Conservation (phyloP, 2,113 vertebrate species). For the Elgaria multicarinata region DNA sequence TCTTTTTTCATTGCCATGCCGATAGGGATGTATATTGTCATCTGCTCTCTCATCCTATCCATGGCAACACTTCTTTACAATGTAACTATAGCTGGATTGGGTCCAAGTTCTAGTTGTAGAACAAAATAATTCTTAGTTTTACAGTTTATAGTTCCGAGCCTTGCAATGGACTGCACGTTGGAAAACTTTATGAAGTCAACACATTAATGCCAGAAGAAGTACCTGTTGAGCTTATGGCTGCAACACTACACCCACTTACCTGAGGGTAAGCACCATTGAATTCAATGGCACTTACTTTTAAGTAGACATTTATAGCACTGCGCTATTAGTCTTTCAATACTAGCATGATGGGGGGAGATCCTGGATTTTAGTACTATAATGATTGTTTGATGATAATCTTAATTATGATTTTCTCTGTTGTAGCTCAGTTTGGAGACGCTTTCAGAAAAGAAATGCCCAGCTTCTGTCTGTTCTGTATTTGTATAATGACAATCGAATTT, state of each 20-base stretch:
- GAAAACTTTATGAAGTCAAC: neutral
- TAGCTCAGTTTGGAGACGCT: slow-evolving; percentile 74
- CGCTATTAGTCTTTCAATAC: slow-evolving; percentile 3
- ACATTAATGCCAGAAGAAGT: neutral
- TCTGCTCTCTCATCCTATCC: neutral
- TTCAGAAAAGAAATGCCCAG: slow-evolving; percentile 68
- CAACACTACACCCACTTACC: neutral
- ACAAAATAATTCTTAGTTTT: slow-evolving; percentile 23
- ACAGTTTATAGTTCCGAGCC: neutral
- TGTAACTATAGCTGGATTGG: slow-evolving; percentile 11
- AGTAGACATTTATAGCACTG: neutral
- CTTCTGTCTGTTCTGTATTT: slow-evolving; percentile 55
- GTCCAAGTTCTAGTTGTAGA: neutral
- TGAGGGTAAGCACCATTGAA: neutral
- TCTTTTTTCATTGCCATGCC: neutral
- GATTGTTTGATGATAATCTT: slow-evolving; percentile 52
- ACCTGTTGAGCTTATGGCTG: neutral
- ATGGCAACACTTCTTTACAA: neutral
- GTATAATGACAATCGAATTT: slow-evolving; percentile 79
- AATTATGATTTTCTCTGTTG: slow-evolving; percentile 53
- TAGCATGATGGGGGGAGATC: slow-evolving; percentile 42
- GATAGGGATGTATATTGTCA: neutral
- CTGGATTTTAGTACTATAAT: slow-evolving; percentile 19
- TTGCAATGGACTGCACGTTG: neutral
- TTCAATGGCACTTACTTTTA: neutral